Evolutionary conservation across 2,888 invertebrate genomes (phyloP), one percentile per base, ranked within the genome.

Genomic region (Ctena decussata): DNA sequence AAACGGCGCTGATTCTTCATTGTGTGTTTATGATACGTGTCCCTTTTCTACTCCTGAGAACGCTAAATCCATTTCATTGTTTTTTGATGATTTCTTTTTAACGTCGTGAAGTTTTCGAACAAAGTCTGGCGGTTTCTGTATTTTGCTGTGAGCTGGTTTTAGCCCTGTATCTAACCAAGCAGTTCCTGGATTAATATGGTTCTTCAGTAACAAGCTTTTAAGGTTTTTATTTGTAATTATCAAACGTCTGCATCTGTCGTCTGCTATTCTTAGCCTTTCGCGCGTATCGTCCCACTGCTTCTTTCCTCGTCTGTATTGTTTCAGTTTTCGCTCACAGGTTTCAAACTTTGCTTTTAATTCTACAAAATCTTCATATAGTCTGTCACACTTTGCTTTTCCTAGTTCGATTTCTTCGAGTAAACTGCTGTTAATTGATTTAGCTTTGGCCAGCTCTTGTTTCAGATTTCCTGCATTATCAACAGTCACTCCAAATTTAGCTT

Each of bases 371-470:
- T 60, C 74, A 12, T 83, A 30, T n/a, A 87, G 78, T 11, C 73
- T 30, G n/a, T 83, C 83, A 41, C 77, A 73, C 27, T 72, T 71
- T 5, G 77, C 72, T 73, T 78, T 85, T 11, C 73, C 76, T 15
- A 44, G 41, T 32, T 76, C 44, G 37, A 87, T 85, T 57, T 87
- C 87, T 6, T 49, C 57, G 8, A 87, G 46, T 18, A 87, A 57
- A 15, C 27, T 24, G 6, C 57, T 72, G 41, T 87, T 87, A 12
- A 74, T 53, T 0, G 35, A 15, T 39, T 81, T 85, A 11, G 85
- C 81, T 60, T 70, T 69, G 24, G 75, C 57, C 0, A 85, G 39
- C 5, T 85, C 65, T 24, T 8, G n/a, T 69, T 80, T 65, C 35
- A 87, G 35, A 30, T 15, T 21, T 12, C 80, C 77, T 2, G 78